phyloP scores from a whole-genome alignment of 2,113 vertebrate species.

The Poeciliopsis occidentalis region DNA sequence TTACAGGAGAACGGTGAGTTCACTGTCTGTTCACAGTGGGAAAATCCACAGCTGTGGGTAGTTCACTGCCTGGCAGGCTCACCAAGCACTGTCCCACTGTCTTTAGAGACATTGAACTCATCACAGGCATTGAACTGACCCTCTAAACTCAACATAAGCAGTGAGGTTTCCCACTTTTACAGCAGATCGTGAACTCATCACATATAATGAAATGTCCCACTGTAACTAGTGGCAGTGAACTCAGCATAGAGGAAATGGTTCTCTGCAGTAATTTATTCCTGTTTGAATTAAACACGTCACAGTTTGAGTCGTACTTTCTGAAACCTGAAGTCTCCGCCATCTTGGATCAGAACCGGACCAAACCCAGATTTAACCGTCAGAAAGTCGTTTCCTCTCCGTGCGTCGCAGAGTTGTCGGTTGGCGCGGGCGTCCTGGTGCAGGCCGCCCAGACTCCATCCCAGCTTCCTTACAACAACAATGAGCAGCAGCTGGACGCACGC shows the following conservation, averaged over 20 bases:
- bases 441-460: conserved; percentile 36
- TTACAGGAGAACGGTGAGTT: neutral
- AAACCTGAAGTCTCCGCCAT: too few species aligned
- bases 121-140: too few species aligned
- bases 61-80: too few species aligned
- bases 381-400: neutral
- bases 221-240: neutral
- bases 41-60: too few species aligned
- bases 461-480: conserved; percentile 70
- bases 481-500: conserved; percentile 29
- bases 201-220: neutral
- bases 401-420: neutral
- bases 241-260: neutral
- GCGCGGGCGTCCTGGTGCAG: neutral
- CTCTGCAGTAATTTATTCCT: too few species aligned
- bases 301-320: too few species aligned
- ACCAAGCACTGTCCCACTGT: too few species aligned
- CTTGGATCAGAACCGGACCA: too few species aligned
- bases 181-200: neutral
- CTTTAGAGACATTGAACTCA: too few species aligned
- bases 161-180: neutral
- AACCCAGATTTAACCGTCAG: too few species aligned
- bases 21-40: neutral
- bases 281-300: too few species aligned
- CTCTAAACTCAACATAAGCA: too few species aligned